Evolutionary conservation across 2,113 vertebrate species (phyloP), one percentile per base, ranked within the genome.

Genomic region (Dasyurus viverrinus): DNA sequence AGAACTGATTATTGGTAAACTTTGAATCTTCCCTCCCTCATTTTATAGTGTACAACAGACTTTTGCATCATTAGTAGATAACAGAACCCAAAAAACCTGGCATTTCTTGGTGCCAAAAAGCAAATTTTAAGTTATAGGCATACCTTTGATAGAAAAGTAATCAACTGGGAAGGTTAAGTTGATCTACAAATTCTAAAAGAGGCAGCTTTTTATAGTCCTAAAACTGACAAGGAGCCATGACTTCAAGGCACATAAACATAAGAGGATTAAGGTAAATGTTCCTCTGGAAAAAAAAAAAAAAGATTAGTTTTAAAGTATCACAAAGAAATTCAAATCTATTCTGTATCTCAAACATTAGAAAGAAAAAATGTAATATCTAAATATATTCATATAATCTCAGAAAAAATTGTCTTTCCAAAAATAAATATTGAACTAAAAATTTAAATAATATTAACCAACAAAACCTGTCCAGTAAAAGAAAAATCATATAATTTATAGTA

Each of bases 221-320:
- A 98, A 98, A 98, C 98, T 96, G 97, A 97, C 94, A 98, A 97
- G 98, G 98, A 94, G 0, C 93, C 95, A 97, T 98, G 98, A 98
- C 98, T 99, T 98, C 96, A 98, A 98, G 98, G 98, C 97, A 98
- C 97, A 97, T 92, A 97, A 98, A 98, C 98, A 98, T 98, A 98
- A 98, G 98, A 98, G 98, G 98, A 99, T 98, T 98, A 98, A 99
- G 98, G 98, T 98, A 98, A 99, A 98, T 98, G 98, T 98, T 96
- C 97, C 97, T 97, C 97, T 97, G 98, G 98, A 98, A 98, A 98
- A 90, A 97, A 98, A 8, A 98, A 99, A 99, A 98, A 99, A 98
- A 99, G 97, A 98, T 98, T 98, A 98, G 98, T 96, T 98, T 97
- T 97, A 98, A 98, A 98, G 97, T 97, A 98, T 97, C 96, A 96